These are phyloP conservation scores for Merodon equestris DNA, from an alignment of 2,888 invertebrate species.

Conservation along the genomic window DNA sequence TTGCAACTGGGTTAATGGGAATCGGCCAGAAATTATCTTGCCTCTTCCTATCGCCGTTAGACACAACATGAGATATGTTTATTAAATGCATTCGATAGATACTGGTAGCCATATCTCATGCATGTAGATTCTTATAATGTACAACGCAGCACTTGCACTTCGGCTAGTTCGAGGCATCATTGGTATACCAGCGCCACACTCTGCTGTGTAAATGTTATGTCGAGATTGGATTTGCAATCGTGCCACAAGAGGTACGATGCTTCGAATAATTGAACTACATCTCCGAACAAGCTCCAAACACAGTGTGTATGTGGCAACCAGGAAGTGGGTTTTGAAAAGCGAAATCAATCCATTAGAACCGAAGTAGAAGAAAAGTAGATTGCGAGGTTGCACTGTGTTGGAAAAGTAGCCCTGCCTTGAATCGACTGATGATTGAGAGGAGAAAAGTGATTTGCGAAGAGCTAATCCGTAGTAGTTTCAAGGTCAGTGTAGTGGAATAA, in stretches of 20 bases:
- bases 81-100: slow-evolving; percentile 60
- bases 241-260: slow-evolving; percentile 33
- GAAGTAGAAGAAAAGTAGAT: slow-evolving; percentile 40
- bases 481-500: slow-evolving; percentile 38
- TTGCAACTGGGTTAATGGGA: slow-evolving; percentile 63
- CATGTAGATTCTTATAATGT: too few species aligned
- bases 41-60: slow-evolving; percentile 23
- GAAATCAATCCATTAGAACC: slow-evolving; percentile 55
- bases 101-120: slow-evolving; percentile 32
- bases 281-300: slow-evolving; percentile 41
- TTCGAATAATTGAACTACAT: slow-evolving; percentile 35
- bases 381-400: too few species aligned
- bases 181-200: slow-evolving; percentile 42
- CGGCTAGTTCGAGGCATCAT: too few species aligned
- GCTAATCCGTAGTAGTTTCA: neutral
- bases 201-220: slow-evolving; percentile 30
- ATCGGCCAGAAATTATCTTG: slow-evolving; percentile 59
- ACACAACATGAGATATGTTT: slow-evolving; percentile 29
- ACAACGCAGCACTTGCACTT: too few species aligned
- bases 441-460: neutral
- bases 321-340: slow-evolving; percentile 56
- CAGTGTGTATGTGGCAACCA: slow-evolving; percentile 38
- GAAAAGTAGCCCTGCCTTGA: too few species aligned
- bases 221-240: slow-evolving; percentile 57
- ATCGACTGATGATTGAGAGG: too few species aligned